Evolutionary conservation across 2,888 invertebrate species (phyloP).

Genomic region (Arctia plantaginis): DNA sequence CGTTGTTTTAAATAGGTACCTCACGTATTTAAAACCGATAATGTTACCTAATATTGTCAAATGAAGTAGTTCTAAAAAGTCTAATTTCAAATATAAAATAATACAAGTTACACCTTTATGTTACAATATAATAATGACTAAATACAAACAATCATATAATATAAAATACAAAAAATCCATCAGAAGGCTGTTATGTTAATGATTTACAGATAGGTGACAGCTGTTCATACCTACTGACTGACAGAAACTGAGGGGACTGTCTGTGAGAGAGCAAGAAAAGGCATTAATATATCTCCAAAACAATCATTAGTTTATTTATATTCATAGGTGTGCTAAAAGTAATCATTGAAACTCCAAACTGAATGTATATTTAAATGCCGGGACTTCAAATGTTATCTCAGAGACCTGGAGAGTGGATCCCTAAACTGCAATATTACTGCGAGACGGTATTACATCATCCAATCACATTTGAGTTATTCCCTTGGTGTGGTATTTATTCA

Average conservation of each 20-base stretch:
- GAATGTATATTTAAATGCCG: neutral
- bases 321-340: neutral
- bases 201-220: neutral
- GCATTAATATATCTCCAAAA: neutral
- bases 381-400: neutral
- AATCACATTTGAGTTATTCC: constrained; percentile 41
- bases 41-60: neutral
- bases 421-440: neutral
- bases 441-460: constrained; percentile 11
- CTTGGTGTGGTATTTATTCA: constrained; percentile 46
- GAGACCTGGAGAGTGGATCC: neutral
- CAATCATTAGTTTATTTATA: neutral
- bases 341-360: neutral
- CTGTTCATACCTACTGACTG: neutral
- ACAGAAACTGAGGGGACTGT: neutral
- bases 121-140: neutral
- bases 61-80: neutral
- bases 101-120: neutral
- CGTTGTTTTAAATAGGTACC: neutral
- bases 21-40: neutral
- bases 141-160: too few species aligned
- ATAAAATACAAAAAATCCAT: neutral
- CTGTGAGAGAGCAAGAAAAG: neutral
- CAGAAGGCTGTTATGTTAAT: neutral
- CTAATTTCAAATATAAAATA: neutral